A percentile compares a stretch with the other conserved stretches of the same genome.
Evolutionary conservation across 2,113 vertebrate genomes (phyloP).

Genomic region (Xiphophorus couchianus): DNA sequence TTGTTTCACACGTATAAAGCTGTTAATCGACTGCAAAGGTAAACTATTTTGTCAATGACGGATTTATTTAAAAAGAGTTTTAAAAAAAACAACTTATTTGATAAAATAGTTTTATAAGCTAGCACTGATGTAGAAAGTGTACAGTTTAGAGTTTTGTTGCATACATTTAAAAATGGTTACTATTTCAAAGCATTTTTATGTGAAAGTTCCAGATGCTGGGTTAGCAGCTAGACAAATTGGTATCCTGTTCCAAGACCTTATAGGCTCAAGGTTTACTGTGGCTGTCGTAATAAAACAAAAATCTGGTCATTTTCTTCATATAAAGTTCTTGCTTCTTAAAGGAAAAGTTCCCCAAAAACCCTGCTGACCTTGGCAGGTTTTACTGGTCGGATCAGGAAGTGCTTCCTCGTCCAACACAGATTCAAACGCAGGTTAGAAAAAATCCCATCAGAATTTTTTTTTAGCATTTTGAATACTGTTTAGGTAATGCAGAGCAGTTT

Average conservation of each 20-base stretch:
- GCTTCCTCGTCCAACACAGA: too few relatives aligned
- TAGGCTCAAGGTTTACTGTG: conserved; percentile 9
- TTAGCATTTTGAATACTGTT: too few relatives aligned
- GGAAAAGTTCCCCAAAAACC: background rate
- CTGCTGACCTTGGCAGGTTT: too few relatives aligned
- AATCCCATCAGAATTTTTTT: too few relatives aligned
- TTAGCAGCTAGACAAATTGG: background rate
- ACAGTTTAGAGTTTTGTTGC: conserved; percentile 40
- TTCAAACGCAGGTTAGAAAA: too few relatives aligned
- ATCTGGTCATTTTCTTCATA: conserved; percentile 14
- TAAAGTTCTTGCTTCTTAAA: background rate
- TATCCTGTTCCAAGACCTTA: background rate
- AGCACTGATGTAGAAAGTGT: conserved; percentile 48
- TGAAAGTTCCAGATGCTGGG: conserved; percentile 11
- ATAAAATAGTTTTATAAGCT: conserved; percentile 47
- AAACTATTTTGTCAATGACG: conserved; percentile 45
- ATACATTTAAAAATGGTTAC: conserved; percentile 3
- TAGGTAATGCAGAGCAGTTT: too few relatives aligned
- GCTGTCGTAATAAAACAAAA: background rate
- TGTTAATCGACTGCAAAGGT: conserved; percentile 44
- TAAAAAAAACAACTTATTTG: conserved; percentile 43
- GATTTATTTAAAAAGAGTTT: background rate
- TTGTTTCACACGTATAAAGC: conserved; percentile 28
- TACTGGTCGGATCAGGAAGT: too few relatives aligned
- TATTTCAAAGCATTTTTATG: conserved; percentile 43